Evolutionary conservation across 2,888 invertebrate species (phyloP).

Genomic region (Axea sp.): DNA sequence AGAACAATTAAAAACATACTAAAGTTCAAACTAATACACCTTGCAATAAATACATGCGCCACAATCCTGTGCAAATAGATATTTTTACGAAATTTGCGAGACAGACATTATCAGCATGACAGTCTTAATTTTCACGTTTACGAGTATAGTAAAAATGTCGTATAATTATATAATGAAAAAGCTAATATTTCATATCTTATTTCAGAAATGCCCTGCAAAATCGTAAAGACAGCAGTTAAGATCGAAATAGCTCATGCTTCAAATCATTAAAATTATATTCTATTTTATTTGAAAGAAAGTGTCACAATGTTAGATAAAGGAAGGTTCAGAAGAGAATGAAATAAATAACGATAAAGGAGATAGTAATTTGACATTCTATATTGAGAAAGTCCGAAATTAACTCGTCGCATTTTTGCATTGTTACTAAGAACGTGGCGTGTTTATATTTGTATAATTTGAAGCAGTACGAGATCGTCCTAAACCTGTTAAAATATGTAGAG

Average conservation of each 20-base stretch:
- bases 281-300: slow-evolving; percentile 10
- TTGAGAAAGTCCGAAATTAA: slow-evolving; percentile 19
- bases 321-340: neutral
- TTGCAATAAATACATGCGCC: too few relatives aligned
- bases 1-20: too few relatives aligned
- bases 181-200: slow-evolving; percentile 18
- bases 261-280: slow-evolving; percentile 7
- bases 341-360: neutral
- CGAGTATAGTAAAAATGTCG: slow-evolving; percentile 13
- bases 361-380: slow-evolving; percentile 17
- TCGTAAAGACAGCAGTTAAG: slow-evolving; percentile 19
- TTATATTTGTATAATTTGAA: slow-evolving; percentile 36
- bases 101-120: slow-evolving; percentile 9
- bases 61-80: too few relatives aligned
- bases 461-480: slow-evolving; percentile 65
- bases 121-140: slow-evolving; percentile 1
- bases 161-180: slow-evolving; percentile 34
- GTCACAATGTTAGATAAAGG: neutral
- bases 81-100: slow-evolving; percentile 16
- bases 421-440: slow-evolving; percentile 33
- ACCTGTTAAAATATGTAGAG: slow-evolving; percentile 72
- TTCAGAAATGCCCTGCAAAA: slow-evolving; percentile 1
- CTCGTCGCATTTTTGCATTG: slow-evolving; percentile 43
- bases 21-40: too few relatives aligned
- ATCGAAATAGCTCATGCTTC: neutral